Conservation (phyloP, 1,140 invertebrate species). For the Lordiphosa mommai region DNA sequence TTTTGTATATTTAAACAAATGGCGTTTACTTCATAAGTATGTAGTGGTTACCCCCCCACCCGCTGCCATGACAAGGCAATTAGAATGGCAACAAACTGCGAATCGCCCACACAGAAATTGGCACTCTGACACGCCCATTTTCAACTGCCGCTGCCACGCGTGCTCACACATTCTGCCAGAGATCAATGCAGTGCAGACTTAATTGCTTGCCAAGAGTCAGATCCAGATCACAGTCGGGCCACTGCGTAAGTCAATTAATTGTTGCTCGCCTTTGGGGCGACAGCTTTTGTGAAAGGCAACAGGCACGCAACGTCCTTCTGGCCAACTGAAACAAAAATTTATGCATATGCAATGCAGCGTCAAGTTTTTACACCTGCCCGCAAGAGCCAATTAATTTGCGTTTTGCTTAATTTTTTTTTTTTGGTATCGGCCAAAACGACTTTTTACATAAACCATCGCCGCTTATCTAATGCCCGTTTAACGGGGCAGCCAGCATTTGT, state of each 20-base stretch:
- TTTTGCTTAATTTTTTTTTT: slow-evolving; percentile 2
- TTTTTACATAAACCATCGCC: slow-evolving; percentile 35
- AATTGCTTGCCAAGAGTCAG: slow-evolving; percentile 45
- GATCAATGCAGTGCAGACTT: slow-evolving; percentile 30
- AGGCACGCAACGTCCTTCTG: slow-evolving; percentile 58
- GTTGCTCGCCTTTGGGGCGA: slow-evolving; percentile 69
- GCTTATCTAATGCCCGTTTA: slow-evolving; percentile 37
- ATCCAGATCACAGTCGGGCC: slow-evolving; percentile 38
- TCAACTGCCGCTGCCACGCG: slow-evolving; percentile 26
- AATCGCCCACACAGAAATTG: slow-evolving; percentile 49
- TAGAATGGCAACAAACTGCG: slow-evolving; percentile 57
- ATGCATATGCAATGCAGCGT: slow-evolving; percentile 55
- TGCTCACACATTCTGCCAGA: slow-evolving; percentile 8
- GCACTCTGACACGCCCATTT: slow-evolving; percentile 2
- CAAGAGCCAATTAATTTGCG: slow-evolving; percentile 65
- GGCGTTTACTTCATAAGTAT: slow-evolving; percentile 31
- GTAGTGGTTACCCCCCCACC: too few relatives aligned
- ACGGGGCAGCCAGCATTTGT: slow-evolving; percentile 6
- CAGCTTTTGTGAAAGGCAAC: slow-evolving; percentile 67
- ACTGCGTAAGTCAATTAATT: slow-evolving; percentile 70
- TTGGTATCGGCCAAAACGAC: neutral
- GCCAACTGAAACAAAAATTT: slow-evolving; percentile 35
- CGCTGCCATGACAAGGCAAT: slow-evolving; percentile 46
- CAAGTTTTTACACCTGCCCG: slow-evolving; percentile 61
- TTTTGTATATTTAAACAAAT: slow-evolving; percentile 23